Base-by-base conservation (phyloP, 2,888 invertebrate genomes). In the Cryptocheilus praepositus region DNA sequence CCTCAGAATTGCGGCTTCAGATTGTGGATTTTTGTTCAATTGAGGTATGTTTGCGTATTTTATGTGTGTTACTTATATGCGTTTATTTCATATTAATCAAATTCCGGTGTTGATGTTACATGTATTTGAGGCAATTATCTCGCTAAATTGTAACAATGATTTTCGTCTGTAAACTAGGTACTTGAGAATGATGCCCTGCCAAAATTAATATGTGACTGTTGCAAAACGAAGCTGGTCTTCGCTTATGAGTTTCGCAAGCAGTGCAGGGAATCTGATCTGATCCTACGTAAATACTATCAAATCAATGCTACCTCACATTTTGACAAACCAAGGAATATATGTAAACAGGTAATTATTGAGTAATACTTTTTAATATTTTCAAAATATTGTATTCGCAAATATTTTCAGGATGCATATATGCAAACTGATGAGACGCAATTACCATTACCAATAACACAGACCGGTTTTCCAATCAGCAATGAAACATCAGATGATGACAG, bases 21-120 rank as follows among this genome's bases (percentile, higher is more conserved):
- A 80, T 80, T 52, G n/a, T 55, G 4, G 69, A 80, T 36, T 70
- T 53, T 15, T 80, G 80, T 51, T 71, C 76, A 0, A 61, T 80
- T 19, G 59, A 70, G 61, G 80, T 80, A 36, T 70, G 59, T 63
- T 55, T 51, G n/a, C 21, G 21, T 58, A 44, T 52, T 28, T 52
- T 36, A 7, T 3, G 13, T 59, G n/a, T 8, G 13, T 22, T 11
- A n/a, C n/a, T n/a, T n/a, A n/a, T n/a, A n/a, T n/a, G n/a, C n/a
- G n/a, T n/a, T n/a, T n/a, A n/a, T n/a, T n/a, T n/a, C n/a, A n/a
- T n/a, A n/a, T n/a, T n/a, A n/a, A n/a, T n/a, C n/a, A n/a, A n/a
- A n/a, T n/a, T n/a, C n/a, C n/a, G n/a, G n/a, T n/a, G n/a, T n/a
- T n/a, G n/a, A n/a, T n/a, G 18, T 1, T 46, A 22, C 22, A 45